phyloP scores from a whole-genome alignment of 1,140 invertebrate genomes.

The Harpegnathos saltator region DNA sequence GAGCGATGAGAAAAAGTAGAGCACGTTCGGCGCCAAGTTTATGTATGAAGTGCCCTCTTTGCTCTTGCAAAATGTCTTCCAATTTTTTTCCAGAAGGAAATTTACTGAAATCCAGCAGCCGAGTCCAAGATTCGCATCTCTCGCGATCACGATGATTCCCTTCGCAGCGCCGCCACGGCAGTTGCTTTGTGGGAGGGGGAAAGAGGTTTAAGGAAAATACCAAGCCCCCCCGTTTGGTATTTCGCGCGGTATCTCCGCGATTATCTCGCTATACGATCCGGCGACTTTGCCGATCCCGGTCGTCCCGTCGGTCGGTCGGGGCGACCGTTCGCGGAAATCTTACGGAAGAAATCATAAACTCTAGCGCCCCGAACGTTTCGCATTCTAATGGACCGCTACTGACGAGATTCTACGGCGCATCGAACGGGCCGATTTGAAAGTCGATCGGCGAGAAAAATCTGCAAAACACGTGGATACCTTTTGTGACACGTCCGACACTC shows the following conservation, averaged over 20 bases:
- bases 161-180: too few relatives aligned
- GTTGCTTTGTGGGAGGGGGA: too few relatives aligned
- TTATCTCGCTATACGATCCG: conserved; percentile 40
- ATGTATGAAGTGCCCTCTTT: too few relatives aligned
- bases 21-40: too few relatives aligned
- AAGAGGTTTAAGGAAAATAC: too few relatives aligned
- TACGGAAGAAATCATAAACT: conserved; percentile 53
- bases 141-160: too few relatives aligned
- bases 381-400: conserved; percentile 61
- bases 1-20: too few relatives aligned
- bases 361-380: conserved; percentile 53
- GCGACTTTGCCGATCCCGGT: conserved; percentile 8
- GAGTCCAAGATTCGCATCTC: too few relatives aligned
- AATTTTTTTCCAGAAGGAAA: too few relatives aligned
- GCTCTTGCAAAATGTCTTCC: too few relatives aligned
- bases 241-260: neutral
- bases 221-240: too few relatives aligned
- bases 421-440: conserved; percentile 66
- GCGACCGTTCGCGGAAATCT: conserved; percentile 60
- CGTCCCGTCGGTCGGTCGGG: conserved; percentile 46
- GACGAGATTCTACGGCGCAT: conserved; percentile 67
- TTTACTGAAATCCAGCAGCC: too few relatives aligned
- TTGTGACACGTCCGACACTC: conserved; percentile 20
- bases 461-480: conserved; percentile 69
- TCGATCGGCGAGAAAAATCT: conserved; percentile 71